Percentiles rank a stretch among this genome's conserved stretches.
These are phyloP conservation scores for Lysiphlebus fabarum DNA, from an alignment of 1,140 invertebrate genomes.

Conservation along the genomic window DNA sequence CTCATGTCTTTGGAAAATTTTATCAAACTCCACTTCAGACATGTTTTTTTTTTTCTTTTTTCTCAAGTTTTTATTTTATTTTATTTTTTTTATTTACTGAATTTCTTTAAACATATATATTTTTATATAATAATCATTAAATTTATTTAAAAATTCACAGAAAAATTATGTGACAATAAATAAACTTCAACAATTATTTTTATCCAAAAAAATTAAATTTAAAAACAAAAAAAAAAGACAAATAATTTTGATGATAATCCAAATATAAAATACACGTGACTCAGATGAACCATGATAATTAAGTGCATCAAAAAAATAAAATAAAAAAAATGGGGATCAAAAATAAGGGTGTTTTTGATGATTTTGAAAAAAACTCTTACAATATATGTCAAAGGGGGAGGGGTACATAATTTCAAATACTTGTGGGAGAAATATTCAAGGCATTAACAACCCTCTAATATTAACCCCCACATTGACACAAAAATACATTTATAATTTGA, in stretches of 20 bases:
- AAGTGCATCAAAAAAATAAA: no score
- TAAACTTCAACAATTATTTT: no score
- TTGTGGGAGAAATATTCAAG: conserved; percentile 35
- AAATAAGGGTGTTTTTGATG: conserved; percentile 22
- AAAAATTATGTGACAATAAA: no score
- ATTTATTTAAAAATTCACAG: no score
- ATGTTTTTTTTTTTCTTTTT: conserved; percentile 11
- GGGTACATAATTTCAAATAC: conserved; percentile 23
- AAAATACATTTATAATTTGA: no score
- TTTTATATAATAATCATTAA: neutral
- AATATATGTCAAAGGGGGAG: conserved; percentile 9
- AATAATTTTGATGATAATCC: no score
- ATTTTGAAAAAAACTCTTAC: conserved; percentile 16
- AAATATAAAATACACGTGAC: no score
- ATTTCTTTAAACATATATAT: neutral
- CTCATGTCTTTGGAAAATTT: conserved; percentile 29
- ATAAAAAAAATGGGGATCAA: neutral
- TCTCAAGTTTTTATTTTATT: neutral
- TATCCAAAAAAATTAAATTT: no score
- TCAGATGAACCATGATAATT: no score
- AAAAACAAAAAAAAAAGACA: no score
- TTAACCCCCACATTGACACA: conserved; percentile 7
- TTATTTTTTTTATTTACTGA: conserved; percentile 8
- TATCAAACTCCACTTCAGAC: conserved; percentile 12
- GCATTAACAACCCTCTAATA: conserved; percentile 29